Base-by-base conservation (phyloP, 1,140 invertebrate genomes). In the Drosophila parabipectinata region DNA sequence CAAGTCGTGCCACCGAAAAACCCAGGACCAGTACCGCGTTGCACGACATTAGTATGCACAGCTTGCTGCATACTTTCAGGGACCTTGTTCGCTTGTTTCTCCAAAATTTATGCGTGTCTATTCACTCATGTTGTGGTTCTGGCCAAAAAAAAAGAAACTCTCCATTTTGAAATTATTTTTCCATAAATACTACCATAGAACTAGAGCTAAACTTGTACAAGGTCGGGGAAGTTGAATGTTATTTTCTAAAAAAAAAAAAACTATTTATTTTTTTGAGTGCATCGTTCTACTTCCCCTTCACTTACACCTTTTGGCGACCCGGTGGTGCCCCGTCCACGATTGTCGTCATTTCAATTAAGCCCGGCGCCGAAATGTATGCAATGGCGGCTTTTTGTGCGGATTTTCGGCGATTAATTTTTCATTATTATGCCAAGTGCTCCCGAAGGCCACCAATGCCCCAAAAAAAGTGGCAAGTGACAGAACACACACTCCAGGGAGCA, bases 21-120 rank as follows among this genome's bases (percentile, higher is more conserved):
- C 45, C 51, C 69, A 34, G 18, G 48, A 9, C 56, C 21, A 39
- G 18, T 4, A n/a, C 44, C 41, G 48, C 32, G 34, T 7, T 41
- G 58, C 68, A 52, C 45, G 63, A 52, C 67, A 79, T 84, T 68
- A 79, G 77, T 84, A 77, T 84, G 72, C 66, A 73, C 77, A 72
- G 66, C 59, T 61, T 62, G 77, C 44, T 56, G 77, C 59, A 78
- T 63, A 71, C 76, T 69, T 59, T 77, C 47, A 44, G 48, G 64
- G 55, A 51, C 52, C 56, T 57, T 75, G 72, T 44, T 58, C 69
- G 41, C 58, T 62, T 74, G 72, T 74, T 77, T 77, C 63, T 47
- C 48, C 55, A 74, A 76, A 85, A 87, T 85, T 81, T 87, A 85
- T 85, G 82, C 77, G 81, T 78, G 58, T 78, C 77, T 85, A 73